Evolutionary conservation across 53 echinoderm and acorn worm species (phyloP), one percentile per base, ranked within the genome.

Genomic region (Echinometra lucunter): DNA sequence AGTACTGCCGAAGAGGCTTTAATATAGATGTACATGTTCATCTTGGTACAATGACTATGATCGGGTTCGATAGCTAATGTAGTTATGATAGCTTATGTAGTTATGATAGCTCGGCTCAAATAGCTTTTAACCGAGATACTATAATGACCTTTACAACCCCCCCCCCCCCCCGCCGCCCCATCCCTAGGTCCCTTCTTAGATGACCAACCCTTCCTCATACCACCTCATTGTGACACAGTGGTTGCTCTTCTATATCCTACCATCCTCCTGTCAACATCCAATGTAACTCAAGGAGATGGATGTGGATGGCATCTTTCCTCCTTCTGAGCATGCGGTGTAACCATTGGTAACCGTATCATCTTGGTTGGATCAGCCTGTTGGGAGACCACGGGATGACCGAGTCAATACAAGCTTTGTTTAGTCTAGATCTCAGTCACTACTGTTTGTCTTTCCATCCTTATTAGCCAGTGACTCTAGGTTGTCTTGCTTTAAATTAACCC

Each of bases 341-440:
- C 85, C 85, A 27, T 17, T 47, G 85, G 85, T 85, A 85, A 85
- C 85, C 12, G 49, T 47, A 85, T 85, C 85, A 49, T 85, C 85
- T 3, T 47, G n/a, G 49, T 49, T 40, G 85, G 85, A 85, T 85
- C 85, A 85, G 49, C 85, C 85, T 85, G 85, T 85, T 85, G 47
- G 49, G 85, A 78, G 78, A 42, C 42, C 40, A 21, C 21, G 78
- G 78, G 78, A 85, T 49, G 85, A 85, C 85, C 85, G 85, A 47
- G 49, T 85, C 85, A 85, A 45, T 28, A 49, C n/a, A 28, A 85
- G 85, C 85, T 85, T 85, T 85, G 49, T 47, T 85, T 85, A 85
- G 85, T 85, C 85, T 85, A 21, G 53, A 47, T 85, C 28, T 49
- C 85, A 85, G 85, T 49, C 85, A 85, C 15, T 5, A 47, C 85